Percentiles rank a stretch among this genome's conserved stretches.
Conservation (phyloP, 1,140 invertebrate genomes). For the Cotesia chilonis region DNA sequence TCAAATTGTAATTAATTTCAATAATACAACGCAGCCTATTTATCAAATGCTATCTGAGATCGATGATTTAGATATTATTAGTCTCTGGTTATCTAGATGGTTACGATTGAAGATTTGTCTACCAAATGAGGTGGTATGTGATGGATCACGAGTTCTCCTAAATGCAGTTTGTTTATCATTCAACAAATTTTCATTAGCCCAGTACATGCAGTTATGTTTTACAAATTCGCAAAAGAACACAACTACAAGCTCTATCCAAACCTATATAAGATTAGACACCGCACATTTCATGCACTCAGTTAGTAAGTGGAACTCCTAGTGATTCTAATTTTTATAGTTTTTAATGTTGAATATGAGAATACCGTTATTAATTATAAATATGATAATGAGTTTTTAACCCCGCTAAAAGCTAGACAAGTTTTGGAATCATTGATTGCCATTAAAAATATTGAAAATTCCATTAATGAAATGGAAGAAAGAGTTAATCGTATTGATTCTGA, state of each 20-base stretch:
- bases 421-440: not conserved
- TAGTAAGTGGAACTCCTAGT: not conserved
- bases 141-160: not conserved
- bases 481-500: not conserved
- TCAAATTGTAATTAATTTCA: constrained; percentile 3
- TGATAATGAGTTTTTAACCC: not conserved
- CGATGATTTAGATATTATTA: not conserved
- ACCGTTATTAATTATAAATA: not conserved
- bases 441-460: constrained; percentile 7
- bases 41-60: constrained; percentile 7
- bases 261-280: not conserved
- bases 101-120: not conserved
- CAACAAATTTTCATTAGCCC: no score
- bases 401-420: not conserved
- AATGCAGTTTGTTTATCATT: no score
- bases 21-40: not conserved
- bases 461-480: constrained; percentile 14
- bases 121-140: not conserved
- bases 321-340: not conserved
- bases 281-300: not conserved
- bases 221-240: no score
- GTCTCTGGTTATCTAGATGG: not conserved
- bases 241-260: no score
- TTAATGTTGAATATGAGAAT: not conserved
- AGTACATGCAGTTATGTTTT: no score